A percentile compares a stretch with the other conserved stretches of the same genome.
Conservation (phyloP, 2,113 vertebrate genomes). For the Chaetodon trifascialis region DNA sequence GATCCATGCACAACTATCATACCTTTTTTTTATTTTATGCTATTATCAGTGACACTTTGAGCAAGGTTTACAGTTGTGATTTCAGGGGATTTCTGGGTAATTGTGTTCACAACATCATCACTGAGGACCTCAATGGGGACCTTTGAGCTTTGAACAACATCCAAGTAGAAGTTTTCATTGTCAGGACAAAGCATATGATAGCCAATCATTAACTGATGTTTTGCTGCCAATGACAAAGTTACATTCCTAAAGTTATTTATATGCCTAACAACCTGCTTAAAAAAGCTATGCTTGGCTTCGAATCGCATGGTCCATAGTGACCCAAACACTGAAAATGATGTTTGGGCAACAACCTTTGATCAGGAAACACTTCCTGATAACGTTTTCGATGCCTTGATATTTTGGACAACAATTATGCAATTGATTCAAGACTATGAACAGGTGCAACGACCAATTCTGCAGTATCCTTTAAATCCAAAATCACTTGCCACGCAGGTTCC, state of each 20-base stretch:
- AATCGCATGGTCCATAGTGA: conserved; percentile 6
- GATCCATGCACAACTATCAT: conserved; percentile 29
- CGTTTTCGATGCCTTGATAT: conserved; percentile 20
- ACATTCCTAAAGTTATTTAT: conserved; percentile 17
- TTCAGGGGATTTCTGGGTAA: background rate
- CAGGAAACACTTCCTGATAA: conserved; percentile 4
- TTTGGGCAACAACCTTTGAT: conserved; percentile 10
- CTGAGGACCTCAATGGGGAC: conserved; percentile 1
- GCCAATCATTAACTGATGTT: conserved; percentile 2
- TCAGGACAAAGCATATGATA: background rate
- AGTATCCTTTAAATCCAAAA: conserved; percentile 11
- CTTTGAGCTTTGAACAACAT: background rate
- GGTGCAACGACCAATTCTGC: background rate
- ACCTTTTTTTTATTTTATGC: conserved; percentile 1
- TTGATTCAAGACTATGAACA: background rate
- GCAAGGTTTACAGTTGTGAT: background rate
- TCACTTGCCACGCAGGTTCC: conserved; percentile 4
- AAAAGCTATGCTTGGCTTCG: conserved; percentile 31
- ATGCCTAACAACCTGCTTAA: conserved; percentile 24
- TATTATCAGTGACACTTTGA: background rate
- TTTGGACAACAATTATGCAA: conserved; percentile 12
- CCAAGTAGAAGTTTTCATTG: background rate
- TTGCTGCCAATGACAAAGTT: conserved; percentile 1
- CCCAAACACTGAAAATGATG: conserved; percentile 24
- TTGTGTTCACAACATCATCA: background rate